phyloP scores from a whole-genome alignment of 2,113 vertebrate species.

The Dermatemys mawii region DNA sequence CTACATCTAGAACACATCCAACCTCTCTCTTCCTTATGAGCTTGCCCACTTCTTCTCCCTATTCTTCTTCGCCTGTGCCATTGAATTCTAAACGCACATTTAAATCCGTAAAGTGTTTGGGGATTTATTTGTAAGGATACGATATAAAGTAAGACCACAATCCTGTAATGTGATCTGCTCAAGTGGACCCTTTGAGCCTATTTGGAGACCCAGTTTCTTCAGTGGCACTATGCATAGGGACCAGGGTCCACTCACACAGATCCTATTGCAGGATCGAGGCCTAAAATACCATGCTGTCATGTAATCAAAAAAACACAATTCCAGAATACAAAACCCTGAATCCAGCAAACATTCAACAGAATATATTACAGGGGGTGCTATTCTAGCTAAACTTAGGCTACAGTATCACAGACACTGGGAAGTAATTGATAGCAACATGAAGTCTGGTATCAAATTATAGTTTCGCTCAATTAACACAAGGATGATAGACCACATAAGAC shows the following conservation, averaged over 20 bases:
- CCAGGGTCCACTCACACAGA: background rate
- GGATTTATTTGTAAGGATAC: background rate
- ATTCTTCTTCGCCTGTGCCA: background rate
- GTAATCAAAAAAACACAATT: background rate
- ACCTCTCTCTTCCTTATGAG: background rate
- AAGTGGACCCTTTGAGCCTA: background rate
- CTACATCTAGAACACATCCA: background rate
- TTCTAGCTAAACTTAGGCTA: background rate
- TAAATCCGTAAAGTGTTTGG: background rate
- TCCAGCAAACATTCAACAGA: background rate
- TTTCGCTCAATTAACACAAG: background rate
- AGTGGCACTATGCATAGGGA: background rate
- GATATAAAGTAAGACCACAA: background rate
- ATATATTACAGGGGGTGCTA: background rate
- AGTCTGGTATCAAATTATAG: background rate
- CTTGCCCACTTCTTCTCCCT: background rate
- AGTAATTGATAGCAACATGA: background rate
- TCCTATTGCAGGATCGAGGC: background rate
- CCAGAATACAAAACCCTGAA: background rate
- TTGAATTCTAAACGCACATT: background rate
- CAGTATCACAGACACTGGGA: background rate
- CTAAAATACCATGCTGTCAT: background rate
- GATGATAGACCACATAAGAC: background rate
- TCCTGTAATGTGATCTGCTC: fast-evolving
- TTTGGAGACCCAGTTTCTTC: too few relatives aligned